Percentiles rank a stretch among this genome's conserved stretches.
These are phyloP conservation scores for Corynorhinus townsendii DNA, from an alignment of 2,113 vertebrate species.

Conservation along the genomic window DNA sequence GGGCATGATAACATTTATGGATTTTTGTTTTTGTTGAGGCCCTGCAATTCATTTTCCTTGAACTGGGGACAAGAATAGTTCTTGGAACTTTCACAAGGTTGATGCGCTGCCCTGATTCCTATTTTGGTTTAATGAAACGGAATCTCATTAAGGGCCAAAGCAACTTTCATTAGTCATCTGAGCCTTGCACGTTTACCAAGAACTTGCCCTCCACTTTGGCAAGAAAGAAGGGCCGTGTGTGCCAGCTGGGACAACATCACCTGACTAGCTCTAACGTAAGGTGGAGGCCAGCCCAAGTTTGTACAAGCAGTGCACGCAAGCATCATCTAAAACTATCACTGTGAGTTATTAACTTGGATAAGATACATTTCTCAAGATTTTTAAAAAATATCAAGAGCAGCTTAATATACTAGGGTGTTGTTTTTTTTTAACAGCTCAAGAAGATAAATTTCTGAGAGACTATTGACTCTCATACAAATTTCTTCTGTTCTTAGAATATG, in stretches of 20 bases:
- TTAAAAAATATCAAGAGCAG: not conserved
- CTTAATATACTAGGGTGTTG: not conserved
- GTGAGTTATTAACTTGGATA: constrained; percentile 13
- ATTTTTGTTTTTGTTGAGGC: constrained; percentile 18
- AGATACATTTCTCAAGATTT: constrained; percentile 19
- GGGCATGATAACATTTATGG: not conserved
- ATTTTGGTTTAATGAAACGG: constrained; percentile 45
- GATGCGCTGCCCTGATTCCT: constrained; percentile 11
- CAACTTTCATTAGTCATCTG: constrained; percentile 32
- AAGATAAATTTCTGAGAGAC: constrained; percentile 32
- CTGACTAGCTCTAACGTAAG: not conserved
- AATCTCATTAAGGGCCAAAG: constrained; percentile 28
- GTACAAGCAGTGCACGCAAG: not conserved
- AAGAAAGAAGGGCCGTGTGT: not conserved
- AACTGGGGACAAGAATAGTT: not conserved
- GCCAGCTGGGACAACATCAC: constrained; percentile 16
- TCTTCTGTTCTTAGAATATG: constrained; percentile 24
- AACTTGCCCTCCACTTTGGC: not conserved
- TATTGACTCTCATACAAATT: not conserved
- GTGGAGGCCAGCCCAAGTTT: not conserved
- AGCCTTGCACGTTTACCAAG: constrained; percentile 27
- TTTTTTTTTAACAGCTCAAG: constrained; percentile 6
- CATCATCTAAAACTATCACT: constrained; percentile 41
- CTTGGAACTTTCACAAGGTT: not conserved
- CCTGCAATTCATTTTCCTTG: constrained; percentile 1